Evolutionary conservation across 1,140 invertebrate species (phyloP).

Genomic region (Heliothis subflexa): DNA sequence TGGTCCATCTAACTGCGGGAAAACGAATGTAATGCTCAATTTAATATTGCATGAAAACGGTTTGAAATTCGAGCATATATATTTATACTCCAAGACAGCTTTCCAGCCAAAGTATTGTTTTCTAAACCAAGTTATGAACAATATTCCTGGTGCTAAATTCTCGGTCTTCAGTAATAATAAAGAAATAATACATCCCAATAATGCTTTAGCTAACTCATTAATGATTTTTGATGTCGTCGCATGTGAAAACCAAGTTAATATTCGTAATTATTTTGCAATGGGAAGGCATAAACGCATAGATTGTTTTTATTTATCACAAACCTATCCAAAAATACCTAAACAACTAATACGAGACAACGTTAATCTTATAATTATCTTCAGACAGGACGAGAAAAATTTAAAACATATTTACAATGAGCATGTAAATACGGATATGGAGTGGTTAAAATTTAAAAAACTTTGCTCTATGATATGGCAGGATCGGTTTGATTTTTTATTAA

Average conservation of each 20-base stretch:
- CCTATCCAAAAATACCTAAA: not conserved
- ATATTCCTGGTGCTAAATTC: not conserved
- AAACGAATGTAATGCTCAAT: conserved; percentile 1
- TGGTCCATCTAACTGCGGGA: conserved; percentile 9
- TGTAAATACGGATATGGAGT: no score
- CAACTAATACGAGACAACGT: not conserved
- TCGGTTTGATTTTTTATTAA: no score
- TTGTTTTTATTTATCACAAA: conserved; percentile 10
- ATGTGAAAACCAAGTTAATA: not conserved
- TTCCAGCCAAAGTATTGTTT: conserved; percentile 20
- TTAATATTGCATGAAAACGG: conserved; percentile 6
- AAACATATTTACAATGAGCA: no score
- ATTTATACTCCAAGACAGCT: not conserved
- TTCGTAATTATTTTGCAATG: not conserved
- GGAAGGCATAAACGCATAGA: conserved; percentile 7
- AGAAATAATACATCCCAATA: not conserved
- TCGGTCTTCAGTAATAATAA: not conserved
- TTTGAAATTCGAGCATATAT: not conserved
- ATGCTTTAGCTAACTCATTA: not conserved
- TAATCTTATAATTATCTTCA: no score
- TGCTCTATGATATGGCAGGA: no score
- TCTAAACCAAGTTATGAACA: not conserved
- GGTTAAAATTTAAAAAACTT: no score
- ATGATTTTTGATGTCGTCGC: conserved; percentile 9
- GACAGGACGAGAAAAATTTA: no score